Evolutionary conservation across 2,888 invertebrate genomes (phyloP).

Genomic region (Leucania comma): DNA sequence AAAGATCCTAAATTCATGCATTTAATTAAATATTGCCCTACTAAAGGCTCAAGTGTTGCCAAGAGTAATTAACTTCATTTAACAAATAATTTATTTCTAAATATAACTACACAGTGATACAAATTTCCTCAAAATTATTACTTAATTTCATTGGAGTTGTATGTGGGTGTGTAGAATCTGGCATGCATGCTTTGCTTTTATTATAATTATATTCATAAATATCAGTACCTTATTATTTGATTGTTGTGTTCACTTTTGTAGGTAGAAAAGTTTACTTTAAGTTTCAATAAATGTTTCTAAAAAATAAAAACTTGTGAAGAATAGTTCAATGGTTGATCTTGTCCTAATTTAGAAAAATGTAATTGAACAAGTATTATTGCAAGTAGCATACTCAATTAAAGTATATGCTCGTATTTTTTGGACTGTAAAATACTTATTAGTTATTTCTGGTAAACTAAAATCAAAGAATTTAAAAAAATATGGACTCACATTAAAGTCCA

Average conservation of each 20-base stretch:
- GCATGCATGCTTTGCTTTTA: constrained; percentile 53
- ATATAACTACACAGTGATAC: constrained; percentile 9
- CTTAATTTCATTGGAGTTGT: constrained; percentile 62
- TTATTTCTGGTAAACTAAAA: too few species aligned
- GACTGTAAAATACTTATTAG: too few species aligned
- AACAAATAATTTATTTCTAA: constrained; percentile 9
- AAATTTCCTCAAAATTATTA: constrained; percentile 17
- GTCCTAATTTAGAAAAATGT: neutral
- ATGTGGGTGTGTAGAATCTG: constrained; percentile 36
- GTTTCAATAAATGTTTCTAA: neutral
- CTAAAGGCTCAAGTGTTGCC: neutral
- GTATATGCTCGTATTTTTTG: too few species aligned
- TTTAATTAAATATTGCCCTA: constrained; percentile 14
- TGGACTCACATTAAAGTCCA: too few species aligned
- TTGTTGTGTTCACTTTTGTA: neutral
- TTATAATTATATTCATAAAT: neutral
- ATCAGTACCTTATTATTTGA: neutral
- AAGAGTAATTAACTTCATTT: constrained; percentile 25
- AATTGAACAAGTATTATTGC: constrained; percentile 25
- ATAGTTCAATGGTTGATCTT: neutral
- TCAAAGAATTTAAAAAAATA: too few species aligned
- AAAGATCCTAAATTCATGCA: neutral
- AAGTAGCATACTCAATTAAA: constrained; percentile 2
- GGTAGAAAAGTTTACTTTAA: neutral
- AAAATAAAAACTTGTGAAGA: neutral